phyloP scores from a whole-genome alignment of 2,888 invertebrate genomes.

The Drymonia ruficornis region DNA sequence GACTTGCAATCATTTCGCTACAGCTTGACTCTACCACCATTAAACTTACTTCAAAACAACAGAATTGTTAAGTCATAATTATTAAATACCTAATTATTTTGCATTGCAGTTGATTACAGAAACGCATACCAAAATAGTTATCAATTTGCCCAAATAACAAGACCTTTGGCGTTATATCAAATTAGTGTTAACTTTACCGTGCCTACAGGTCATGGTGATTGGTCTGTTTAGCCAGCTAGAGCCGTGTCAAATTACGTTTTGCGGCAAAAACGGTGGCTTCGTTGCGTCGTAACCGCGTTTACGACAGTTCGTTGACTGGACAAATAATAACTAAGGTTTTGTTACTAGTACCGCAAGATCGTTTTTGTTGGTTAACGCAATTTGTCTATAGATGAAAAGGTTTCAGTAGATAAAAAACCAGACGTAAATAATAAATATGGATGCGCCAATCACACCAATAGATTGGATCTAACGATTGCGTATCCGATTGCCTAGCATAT shows the following conservation, averaged over 20 bases:
- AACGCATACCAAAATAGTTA: constrained; percentile 25
- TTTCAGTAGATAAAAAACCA: neutral
- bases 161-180: constrained; percentile 6
- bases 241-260: constrained; percentile 58
- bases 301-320: constrained; percentile 62
- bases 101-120: constrained; percentile 32
- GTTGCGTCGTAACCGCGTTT: constrained; percentile 48
- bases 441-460: no score
- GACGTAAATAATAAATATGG: no score
- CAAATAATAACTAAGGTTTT: constrained; percentile 50
- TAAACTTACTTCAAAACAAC: no score
- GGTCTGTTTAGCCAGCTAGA: constrained; percentile 50
- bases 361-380: constrained; percentile 2
- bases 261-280: constrained; percentile 55
- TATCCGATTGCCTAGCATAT: no score
- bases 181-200: neutral
- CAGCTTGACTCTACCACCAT: no score
- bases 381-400: neutral
- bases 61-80: constrained; percentile 5
- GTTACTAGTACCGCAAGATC: constrained; percentile 30
- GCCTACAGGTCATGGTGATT: constrained; percentile 23
- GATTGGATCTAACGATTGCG: no score
- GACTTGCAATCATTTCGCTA: no score
- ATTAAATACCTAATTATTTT: constrained; percentile 29
- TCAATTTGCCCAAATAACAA: constrained; percentile 11